These are phyloP conservation scores for Mormyrus proboscirostris DNA, from an alignment of 2,797 vertebrate genomes.

Conservation along the genomic window DNA sequence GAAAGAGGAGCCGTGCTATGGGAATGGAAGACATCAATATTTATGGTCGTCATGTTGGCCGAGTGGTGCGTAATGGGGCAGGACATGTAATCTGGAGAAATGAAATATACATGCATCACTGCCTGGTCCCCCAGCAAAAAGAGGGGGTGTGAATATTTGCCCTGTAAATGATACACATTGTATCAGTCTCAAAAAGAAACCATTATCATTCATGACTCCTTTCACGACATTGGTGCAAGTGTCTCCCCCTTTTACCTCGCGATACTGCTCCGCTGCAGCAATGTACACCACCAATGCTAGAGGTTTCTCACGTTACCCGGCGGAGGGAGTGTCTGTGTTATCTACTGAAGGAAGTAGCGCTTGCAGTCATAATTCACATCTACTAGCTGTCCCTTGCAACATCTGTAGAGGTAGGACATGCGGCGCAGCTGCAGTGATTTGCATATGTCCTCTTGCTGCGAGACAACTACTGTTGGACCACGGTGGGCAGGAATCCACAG, in stretches of 20 bases:
- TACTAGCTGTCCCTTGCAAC: background rate
- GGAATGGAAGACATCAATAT: conserved; percentile 46
- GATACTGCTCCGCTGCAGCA: background rate
- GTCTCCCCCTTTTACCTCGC: background rate
- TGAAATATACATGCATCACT: conserved; percentile 51
- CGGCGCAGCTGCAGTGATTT: conserved; percentile 21
- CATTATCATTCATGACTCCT: background rate
- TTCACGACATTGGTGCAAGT: background rate
- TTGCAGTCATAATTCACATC: background rate
- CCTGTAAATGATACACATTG: background rate
- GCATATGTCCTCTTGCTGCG: conserved; percentile 18
- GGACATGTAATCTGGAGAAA: conserved; percentile 37
- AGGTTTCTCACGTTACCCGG: background rate
- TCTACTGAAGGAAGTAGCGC: background rate
- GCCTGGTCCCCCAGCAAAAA: background rate
- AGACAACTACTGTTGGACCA: background rate
- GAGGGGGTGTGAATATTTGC: background rate
- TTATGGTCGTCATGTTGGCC: conserved; percentile 40
- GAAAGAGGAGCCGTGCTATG: background rate
- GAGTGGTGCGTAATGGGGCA: conserved; percentile 33
- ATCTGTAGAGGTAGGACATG: background rate
- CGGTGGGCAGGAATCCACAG: background rate
- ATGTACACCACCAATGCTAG: background rate
- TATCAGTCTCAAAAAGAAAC: conserved; percentile 6
- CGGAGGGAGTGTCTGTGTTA: background rate